Evolutionary conservation across 2,797 vertebrate species (phyloP).

Genomic region (Lepilemur ruficaudatus): DNA sequence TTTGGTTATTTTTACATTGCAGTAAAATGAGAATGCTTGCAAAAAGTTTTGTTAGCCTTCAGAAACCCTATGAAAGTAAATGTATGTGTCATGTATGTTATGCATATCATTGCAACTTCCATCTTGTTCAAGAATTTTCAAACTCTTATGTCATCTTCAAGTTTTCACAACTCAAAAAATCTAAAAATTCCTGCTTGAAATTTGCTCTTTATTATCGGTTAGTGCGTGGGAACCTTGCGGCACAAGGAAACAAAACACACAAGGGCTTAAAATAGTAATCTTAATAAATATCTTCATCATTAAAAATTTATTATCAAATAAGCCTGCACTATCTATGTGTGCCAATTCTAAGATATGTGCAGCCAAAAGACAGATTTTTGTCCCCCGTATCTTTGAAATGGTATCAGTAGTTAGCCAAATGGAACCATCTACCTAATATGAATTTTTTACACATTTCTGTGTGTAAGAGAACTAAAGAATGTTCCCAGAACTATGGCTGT

Average conservation of each 20-base stretch:
- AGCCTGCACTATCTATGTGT: neutral
- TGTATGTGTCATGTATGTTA: neutral
- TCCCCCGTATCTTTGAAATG: neutral
- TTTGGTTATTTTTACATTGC: neutral
- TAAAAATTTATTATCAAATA: neutral
- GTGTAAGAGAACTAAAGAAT: neutral
- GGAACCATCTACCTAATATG: neutral
- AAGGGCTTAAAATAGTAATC: neutral
- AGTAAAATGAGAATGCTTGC: constrained; percentile 21
- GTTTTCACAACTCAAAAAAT: constrained; percentile 11
- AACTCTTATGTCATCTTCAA: constrained; percentile 35
- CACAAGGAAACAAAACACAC: constrained; percentile 31
- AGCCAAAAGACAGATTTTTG: neutral
- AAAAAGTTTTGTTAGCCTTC: constrained; percentile 1
- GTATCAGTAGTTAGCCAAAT: neutral
- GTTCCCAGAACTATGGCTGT: neutral
- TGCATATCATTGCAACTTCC: neutral
- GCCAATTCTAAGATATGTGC: constrained; percentile 4
- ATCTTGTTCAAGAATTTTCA: constrained; percentile 38
- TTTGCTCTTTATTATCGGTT: constrained; percentile 25
- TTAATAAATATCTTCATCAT: neutral
- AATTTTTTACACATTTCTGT: constrained; percentile 7
- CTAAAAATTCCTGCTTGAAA: constrained; percentile 36
- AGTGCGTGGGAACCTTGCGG: neutral
- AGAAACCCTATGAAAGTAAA: neutral